phyloP scores from a whole-genome alignment of 2,888 invertebrate genomes.

The Thereva nobilitata region DNA sequence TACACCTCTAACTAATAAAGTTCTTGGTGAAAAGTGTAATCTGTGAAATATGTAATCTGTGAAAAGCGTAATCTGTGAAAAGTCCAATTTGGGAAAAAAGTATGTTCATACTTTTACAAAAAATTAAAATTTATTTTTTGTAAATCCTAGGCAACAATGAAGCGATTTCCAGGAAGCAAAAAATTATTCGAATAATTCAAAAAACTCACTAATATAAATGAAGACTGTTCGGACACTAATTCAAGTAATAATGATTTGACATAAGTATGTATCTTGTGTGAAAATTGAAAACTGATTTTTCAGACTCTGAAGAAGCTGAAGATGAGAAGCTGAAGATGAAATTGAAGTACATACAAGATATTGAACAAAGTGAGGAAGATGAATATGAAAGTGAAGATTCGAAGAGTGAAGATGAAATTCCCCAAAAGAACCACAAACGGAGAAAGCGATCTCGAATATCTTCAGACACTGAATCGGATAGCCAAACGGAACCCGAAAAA shows the following conservation, averaged over 20 bases:
- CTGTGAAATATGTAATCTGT: too few species aligned
- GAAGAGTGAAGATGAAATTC: constrained; percentile 16
- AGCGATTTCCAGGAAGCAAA: constrained; percentile 12
- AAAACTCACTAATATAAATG: constrained; percentile 2
- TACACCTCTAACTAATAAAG: neutral
- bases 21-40: neutral
- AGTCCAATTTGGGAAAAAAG: too few species aligned
- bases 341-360: constrained; percentile 24
- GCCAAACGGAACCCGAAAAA: constrained; percentile 17
- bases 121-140: too few species aligned
- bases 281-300: constrained; percentile 23
- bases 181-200: neutral
- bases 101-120: too few species aligned
- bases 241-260: constrained; percentile 12
- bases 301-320: too few species aligned
- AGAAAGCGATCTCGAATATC: constrained; percentile 24
- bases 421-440: constrained; percentile 12
- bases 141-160: too few species aligned
- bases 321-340: too few species aligned
- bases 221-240: constrained; percentile 5
- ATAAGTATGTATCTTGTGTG: neutral
- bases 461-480: constrained; percentile 25
- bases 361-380: too few species aligned
- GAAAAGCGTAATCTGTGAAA: too few species aligned
- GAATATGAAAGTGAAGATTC: constrained; percentile 23